Evolutionary conservation across 2,797 vertebrate species (phyloP), one percentile per base, ranked within the genome.

Genomic region (Spinus olivaceus): DNA sequence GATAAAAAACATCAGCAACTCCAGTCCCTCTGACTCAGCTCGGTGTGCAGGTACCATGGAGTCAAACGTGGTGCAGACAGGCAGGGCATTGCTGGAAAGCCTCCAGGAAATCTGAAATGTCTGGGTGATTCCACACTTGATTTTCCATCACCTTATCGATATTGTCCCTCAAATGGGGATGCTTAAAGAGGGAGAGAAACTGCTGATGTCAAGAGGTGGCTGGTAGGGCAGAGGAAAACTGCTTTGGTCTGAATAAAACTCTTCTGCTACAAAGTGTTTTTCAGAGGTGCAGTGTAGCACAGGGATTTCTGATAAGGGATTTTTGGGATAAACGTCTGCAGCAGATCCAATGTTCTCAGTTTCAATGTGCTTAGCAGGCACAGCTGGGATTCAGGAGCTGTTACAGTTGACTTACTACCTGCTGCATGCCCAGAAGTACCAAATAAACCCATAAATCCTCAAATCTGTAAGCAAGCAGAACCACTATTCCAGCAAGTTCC

Each of bases 21-120:
- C 64, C 80, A 90, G 81, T 94, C 57, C 66, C 72, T 95, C 92
- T 95, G 91, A 95, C 88, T 93, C 94, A 89, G 90, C 81, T 89
- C 51, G 50, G 61, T 85, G 92, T 65, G 88, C 92, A 92, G 92
- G 85, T 95, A 78, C 81, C 69, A 63, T 9, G 78, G 90, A 93
- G 93, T 76, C 88, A 95, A 94, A 79, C 0, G 37, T 65, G 54
- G 35, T 50, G 28, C 42, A 92, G 79, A 41, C 33, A 71, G 80
- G 46, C 81, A 74, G 46, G 80, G 53, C 2, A 0, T 10, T 47
- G 76, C 67, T 3, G 5, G 86, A 94, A 96, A 61, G 64, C 92
- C 92, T 78, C 76, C 39, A 95, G 90, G 93, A 95, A 77, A 93
- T 85, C 53, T 66, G 56, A 86, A 94, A 53, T 33, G 53, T 90